A percentile compares a stretch with the other conserved stretches of the same genome.
These are phyloP conservation scores for Eudorcas thomsonii DNA, from an alignment of 2,113 vertebrate genomes.

Conservation along the genomic window DNA sequence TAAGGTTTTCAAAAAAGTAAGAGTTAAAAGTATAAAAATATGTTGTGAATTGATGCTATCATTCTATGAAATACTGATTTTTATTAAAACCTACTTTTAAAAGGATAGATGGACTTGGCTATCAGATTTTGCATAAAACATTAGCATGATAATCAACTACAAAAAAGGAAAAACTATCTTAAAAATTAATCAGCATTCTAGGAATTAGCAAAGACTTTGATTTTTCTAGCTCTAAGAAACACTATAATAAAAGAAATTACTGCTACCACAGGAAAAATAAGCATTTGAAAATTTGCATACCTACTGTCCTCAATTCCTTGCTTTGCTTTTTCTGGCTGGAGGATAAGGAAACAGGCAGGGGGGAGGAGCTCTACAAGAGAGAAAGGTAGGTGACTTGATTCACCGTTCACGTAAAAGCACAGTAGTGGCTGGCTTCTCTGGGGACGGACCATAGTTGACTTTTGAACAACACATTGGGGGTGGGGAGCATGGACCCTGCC, in stretches of 20 bases:
- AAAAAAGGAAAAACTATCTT: background rate
- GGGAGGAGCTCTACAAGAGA: too few species aligned
- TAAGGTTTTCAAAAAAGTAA: background rate
- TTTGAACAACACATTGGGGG: background rate
- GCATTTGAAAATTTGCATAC: background rate
- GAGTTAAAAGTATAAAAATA: background rate
- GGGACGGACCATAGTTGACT: background rate
- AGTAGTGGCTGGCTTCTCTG: background rate
- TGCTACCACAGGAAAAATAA: background rate
- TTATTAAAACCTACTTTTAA: background rate
- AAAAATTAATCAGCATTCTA: background rate
- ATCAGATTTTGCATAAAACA: background rate
- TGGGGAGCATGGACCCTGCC: background rate
- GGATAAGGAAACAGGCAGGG: rapidly evolving
- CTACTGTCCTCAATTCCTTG: background rate
- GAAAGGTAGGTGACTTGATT: background rate
- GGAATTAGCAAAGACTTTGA: background rate
- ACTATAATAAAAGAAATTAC: background rate
- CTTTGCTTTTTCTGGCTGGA: background rate
- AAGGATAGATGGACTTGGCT: background rate
- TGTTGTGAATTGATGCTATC: background rate
- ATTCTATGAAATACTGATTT: background rate
- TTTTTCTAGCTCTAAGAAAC: background rate
- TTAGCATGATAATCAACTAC: background rate
- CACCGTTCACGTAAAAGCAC: background rate